Evolutionary conservation across 1,140 invertebrate species (phyloP).

Genomic region (Drosophila chauvacae): DNA sequence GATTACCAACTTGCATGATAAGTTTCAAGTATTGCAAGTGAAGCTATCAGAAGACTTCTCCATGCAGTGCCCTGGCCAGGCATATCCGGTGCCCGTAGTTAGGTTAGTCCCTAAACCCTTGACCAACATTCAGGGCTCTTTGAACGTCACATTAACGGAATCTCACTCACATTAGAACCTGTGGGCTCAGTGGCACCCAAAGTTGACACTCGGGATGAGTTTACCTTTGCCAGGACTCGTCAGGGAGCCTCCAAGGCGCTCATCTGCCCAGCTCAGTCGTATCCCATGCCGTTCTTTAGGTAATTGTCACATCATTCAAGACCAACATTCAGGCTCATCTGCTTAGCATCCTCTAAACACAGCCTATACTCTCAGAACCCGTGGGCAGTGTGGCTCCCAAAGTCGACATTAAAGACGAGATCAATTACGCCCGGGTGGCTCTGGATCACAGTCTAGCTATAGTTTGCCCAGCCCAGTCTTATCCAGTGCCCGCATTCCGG

Average conservation of each 20-base stretch:
- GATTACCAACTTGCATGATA: constrained; percentile 85
- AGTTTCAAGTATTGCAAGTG: constrained; percentile 86
- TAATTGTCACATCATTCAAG: constrained; percentile 56
- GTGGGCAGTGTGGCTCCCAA: constrained; percentile 89
- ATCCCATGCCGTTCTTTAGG: constrained; percentile 88
- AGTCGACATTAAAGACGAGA: constrained; percentile 85
- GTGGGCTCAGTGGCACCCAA: constrained; percentile 89
- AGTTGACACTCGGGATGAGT: constrained; percentile 86
- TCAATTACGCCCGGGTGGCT: constrained; percentile 63
- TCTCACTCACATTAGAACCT: constrained; percentile 86
- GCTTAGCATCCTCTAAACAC: background rate
- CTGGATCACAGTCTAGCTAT: constrained; percentile 85
- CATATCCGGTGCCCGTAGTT: constrained; percentile 88
- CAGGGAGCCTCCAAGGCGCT: constrained; percentile 86
- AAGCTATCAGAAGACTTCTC: constrained; percentile 87
- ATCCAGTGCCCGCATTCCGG: constrained; percentile 87
- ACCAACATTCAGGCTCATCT: constrained; percentile 47
- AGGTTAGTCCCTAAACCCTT: constrained; percentile 85
- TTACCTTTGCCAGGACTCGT: constrained; percentile 82
- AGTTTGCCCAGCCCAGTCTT: constrained; percentile 88
- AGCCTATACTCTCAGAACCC: constrained; percentile 85
- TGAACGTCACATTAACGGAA: background rate
- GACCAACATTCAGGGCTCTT: constrained; percentile 45
- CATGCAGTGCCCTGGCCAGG: constrained; percentile 88
- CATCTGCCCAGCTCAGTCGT: constrained; percentile 88